phyloP scores from a whole-genome alignment of 2,113 vertebrate species.

The Eupsittula cactorum region DNA sequence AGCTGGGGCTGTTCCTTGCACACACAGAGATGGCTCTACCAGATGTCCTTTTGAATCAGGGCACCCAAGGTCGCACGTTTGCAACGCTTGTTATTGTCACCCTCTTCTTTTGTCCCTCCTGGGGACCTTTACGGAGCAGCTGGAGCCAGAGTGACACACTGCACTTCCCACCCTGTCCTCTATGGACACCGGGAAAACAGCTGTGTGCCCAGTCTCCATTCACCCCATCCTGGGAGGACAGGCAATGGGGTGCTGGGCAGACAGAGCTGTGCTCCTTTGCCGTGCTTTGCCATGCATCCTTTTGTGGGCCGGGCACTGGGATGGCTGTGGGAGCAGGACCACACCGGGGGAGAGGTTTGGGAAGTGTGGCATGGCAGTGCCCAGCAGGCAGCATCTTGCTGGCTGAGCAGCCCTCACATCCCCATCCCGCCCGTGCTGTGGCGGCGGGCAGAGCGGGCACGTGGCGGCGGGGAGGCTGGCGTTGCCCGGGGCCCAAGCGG shows the following conservation, averaged over 20 bases:
- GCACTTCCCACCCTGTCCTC: neutral
- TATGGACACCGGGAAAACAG: neutral
- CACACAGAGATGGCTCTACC: neutral
- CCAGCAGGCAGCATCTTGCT: neutral
- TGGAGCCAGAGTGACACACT: rapidly evolving
- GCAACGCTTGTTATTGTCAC: conserved; percentile 16
- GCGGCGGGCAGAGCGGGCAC: neutral
- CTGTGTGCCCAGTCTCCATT: neutral
- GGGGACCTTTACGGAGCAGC: neutral
- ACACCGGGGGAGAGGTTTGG: neutral
- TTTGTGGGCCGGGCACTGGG: neutral
- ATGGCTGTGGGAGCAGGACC: neutral
- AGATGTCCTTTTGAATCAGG: conserved; percentile 37
- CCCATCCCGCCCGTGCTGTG: neutral
- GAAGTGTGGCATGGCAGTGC: rapidly evolving
- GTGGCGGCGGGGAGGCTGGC: neutral
- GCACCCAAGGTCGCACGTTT: neutral
- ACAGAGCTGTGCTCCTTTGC: neutral
- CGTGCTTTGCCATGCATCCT: neutral
- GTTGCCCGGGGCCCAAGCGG: rapidly evolving
- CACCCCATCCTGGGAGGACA: rapidly evolving
- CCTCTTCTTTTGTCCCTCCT: neutral
- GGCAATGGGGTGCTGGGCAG: rapidly evolving
- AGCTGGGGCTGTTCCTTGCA: neutral
- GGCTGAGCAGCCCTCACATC: neutral